Base-by-base conservation (phyloP, 2,888 invertebrate species). In the Timandra comae region DNA sequence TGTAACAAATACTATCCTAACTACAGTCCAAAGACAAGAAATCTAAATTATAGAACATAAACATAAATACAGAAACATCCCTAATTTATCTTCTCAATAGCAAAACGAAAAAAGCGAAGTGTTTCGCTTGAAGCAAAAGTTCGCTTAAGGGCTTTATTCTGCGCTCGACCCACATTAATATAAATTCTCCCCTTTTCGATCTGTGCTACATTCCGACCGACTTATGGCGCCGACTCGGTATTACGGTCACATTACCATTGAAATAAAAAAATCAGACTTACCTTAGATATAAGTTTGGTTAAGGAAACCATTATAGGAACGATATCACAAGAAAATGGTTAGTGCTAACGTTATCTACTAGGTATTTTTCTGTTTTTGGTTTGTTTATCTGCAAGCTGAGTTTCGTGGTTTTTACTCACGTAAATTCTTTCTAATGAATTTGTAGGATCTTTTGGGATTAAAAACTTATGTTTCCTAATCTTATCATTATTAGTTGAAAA, bases 151-250 rank as follows among this genome's bases (percentile, higher is more conserved):
- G 56, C 49, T 53, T 52, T 52, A 41, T 51, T 34, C 36, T 38
- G 32, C 42, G 30, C 31, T 38, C 36, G 29, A 39, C 36, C 47
- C 50, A 39, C 50, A 53, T 61, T 59, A 52, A 60, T 62, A 61
- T 51, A 58, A 55, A 60, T 61, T 57, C 52, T 16, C 33, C 50
- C 46, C 46, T 45, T 53, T 60, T 55, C 56, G 52, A 61, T 54
- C 52, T 54, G 46, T 54, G 43, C 43, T 39, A 49, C 53, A 46
- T 49, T 45, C 43, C 41, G 29, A 44, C 34, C 34, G 30, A 51
- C 48, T 45, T 48, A 47, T 38, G 39, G 38, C 30, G 29, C 34
- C 33, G 40, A 29, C 31, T 22, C 37, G 33, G 45, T 43, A 48
- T 50, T 45, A 49, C 36, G 20, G 31, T 41, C 38, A 38, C 40